phyloP scores from a whole-genome alignment of 2,888 invertebrate genomes.

The Lepidocyrtinus sp. region DNA sequence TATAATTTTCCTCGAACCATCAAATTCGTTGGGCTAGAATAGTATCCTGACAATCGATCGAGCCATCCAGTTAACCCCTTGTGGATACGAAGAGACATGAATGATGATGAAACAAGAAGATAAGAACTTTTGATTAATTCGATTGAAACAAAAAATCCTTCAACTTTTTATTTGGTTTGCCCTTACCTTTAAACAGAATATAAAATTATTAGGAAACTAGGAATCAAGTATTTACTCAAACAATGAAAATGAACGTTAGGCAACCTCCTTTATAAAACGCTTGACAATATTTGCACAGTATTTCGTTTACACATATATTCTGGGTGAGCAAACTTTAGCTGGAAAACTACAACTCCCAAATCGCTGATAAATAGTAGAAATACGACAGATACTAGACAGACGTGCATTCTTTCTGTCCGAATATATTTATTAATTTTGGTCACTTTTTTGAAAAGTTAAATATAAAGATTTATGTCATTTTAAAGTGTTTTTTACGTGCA shows the following conservation, averaged over 20 bases:
- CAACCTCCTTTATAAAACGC: background rate
- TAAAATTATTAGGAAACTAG: background rate
- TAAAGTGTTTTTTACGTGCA: too few species aligned
- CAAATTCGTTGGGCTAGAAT: background rate
- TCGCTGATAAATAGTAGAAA: too few species aligned
- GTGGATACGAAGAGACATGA: background rate
- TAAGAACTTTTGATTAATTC: background rate
- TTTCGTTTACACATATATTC: too few species aligned
- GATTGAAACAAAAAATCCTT: background rate
- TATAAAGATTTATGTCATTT: too few species aligned
- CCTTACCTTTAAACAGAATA: background rate
- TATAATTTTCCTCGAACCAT: background rate
- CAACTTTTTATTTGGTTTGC: too few species aligned
- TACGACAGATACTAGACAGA: too few species aligned
- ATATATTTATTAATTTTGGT: too few species aligned
- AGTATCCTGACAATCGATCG: background rate
- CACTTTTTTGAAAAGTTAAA: too few species aligned
- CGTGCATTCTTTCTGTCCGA: too few species aligned
- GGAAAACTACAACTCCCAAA: too few species aligned
- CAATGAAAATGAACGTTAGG: background rate
- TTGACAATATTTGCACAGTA: background rate
- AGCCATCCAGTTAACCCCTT: background rate
- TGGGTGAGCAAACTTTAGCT: too few species aligned
- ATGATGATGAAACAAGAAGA: conserved; percentile 4
- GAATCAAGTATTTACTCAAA: background rate